Conservation (phyloP, 2,888 invertebrate species). For the Nephrocerus scutellatus region DNA sequence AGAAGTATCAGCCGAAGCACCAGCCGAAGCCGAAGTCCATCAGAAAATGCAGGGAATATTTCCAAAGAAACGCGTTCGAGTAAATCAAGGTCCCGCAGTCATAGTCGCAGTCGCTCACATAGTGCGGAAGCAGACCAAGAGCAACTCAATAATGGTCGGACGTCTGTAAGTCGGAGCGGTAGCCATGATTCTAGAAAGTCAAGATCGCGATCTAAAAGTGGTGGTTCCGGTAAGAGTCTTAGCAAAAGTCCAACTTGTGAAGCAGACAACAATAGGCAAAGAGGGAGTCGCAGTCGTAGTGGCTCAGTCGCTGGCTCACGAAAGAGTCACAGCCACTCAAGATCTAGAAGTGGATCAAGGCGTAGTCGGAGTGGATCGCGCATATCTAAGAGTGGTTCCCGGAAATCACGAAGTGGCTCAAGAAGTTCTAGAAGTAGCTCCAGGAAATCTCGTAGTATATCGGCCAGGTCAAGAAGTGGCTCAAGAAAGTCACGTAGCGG, state of each 20-base stretch:
- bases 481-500: conserved; percentile 23
- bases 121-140: conserved; percentile 14
- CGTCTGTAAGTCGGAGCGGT: conserved; percentile 23
- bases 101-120: conserved; percentile 14
- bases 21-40: conserved; percentile 8
- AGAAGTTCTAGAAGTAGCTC: conserved; percentile 11
- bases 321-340: conserved; percentile 22
- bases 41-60: neutral
- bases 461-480: conserved; percentile 28
- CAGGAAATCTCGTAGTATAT: conserved; percentile 22
- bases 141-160: conserved; percentile 5
- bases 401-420: conserved; percentile 25
- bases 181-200: conserved; percentile 17
- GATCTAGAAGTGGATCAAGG: conserved; percentile 14
- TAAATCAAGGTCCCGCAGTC: neutral
- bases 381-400: conserved; percentile 27
- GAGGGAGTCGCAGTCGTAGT: conserved; percentile 32
- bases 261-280: conserved; percentile 25
- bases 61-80: neutral
- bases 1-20: too few relatives aligned
- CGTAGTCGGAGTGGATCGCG: conserved; percentile 19
- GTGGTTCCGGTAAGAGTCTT: conserved; percentile 20
- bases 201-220: conserved; percentile 18
- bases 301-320: conserved; percentile 11
- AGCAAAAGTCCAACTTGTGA: conserved; percentile 20